Percentiles rank a stretch among this genome's conserved stretches.
Evolutionary conservation across 1,140 invertebrate species (phyloP).

Genomic region (Bombyx mori): DNA sequence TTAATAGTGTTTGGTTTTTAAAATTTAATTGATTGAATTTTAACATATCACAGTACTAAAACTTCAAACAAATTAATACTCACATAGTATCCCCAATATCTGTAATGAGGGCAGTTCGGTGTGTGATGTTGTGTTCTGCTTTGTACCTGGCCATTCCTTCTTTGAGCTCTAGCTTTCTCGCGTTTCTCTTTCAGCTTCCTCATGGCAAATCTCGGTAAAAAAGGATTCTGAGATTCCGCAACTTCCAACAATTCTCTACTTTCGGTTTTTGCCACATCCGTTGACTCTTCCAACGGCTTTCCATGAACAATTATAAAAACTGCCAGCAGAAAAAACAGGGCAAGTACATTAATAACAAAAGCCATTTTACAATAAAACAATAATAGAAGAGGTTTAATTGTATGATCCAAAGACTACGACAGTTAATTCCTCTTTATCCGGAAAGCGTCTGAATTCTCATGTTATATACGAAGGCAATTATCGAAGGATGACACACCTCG

Average conservation of each 20-base stretch:
- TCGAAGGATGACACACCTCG: conserved; percentile 50
- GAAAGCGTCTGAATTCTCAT: conserved; percentile 8
- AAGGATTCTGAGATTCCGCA: conserved; percentile 51
- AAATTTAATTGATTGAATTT: not conserved
- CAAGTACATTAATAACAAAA: conserved; percentile 3
- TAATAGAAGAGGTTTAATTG: not conserved
- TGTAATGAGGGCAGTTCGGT: conserved; percentile 11
- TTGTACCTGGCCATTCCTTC: conserved; percentile 28
- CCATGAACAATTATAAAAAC: conserved; percentile 16
- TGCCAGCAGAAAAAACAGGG: conserved; percentile 4
- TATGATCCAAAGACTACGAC: conserved; percentile 4
- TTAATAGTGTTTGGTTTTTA: not conserved
- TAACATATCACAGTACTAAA: not conserved
- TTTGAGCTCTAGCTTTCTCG: conserved; percentile 32
- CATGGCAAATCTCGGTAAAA: conserved; percentile 56
- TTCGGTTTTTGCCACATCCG: conserved; percentile 6
- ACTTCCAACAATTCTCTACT: conserved; percentile 50
- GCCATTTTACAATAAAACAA: conserved; percentile 15
- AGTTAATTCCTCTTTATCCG: conserved; percentile 36
- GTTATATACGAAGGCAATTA: conserved; percentile 43
- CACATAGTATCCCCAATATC: conserved; percentile 22
- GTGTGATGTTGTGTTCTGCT: conserved; percentile 13
- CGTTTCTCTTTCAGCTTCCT: conserved; percentile 42
- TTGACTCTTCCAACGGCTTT: conserved; percentile 27
- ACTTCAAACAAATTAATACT: conserved; percentile 14